Conservation (phyloP, 2,888 invertebrate species). For the Stratiomys singularior region DNA sequence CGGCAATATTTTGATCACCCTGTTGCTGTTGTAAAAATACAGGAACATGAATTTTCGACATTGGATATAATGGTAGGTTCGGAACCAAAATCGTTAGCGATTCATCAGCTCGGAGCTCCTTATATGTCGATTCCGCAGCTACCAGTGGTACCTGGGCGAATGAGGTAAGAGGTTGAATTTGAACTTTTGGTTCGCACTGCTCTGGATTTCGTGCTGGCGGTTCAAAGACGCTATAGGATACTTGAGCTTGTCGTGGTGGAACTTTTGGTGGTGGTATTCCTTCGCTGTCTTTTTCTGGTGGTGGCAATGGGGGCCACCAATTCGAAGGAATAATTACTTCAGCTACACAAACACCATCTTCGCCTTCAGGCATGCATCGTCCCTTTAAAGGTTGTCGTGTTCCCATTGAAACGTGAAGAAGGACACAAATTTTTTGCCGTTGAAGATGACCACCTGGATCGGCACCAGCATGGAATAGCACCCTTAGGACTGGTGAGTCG, state of each 20-base stretch:
- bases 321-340: slow-evolving; percentile 87
- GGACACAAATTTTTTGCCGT: slow-evolving; percentile 83
- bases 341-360: slow-evolving; percentile 92
- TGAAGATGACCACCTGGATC: slow-evolving; percentile 83
- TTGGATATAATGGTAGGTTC: slow-evolving; percentile 87
- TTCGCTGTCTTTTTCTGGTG: slow-evolving; percentile 71
- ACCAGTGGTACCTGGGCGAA: slow-evolving; percentile 76
- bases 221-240: slow-evolving; percentile 90
- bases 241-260: slow-evolving; percentile 79
- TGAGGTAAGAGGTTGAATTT: slow-evolving; percentile 75
- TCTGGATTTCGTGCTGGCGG: slow-evolving; percentile 76
- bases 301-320: slow-evolving; percentile 87
- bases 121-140: slow-evolving; percentile 82
- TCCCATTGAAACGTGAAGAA: slow-evolving; percentile 77
- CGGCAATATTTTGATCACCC: slow-evolving; percentile 75
- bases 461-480: slow-evolving; percentile 91
- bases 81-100: slow-evolving; percentile 87
- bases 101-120: slow-evolving; percentile 85
- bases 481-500: slow-evolving; percentile 90
- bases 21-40: slow-evolving; percentile 84
- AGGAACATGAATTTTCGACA: slow-evolving; percentile 89
- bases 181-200: slow-evolving; percentile 80
- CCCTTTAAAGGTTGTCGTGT: slow-evolving; percentile 77
- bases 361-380: slow-evolving; percentile 92
- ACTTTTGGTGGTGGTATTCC: slow-evolving; percentile 69